Conservation (phyloP, 2,797 vertebrate species). For the Phrynocephalus forsythii region DNA sequence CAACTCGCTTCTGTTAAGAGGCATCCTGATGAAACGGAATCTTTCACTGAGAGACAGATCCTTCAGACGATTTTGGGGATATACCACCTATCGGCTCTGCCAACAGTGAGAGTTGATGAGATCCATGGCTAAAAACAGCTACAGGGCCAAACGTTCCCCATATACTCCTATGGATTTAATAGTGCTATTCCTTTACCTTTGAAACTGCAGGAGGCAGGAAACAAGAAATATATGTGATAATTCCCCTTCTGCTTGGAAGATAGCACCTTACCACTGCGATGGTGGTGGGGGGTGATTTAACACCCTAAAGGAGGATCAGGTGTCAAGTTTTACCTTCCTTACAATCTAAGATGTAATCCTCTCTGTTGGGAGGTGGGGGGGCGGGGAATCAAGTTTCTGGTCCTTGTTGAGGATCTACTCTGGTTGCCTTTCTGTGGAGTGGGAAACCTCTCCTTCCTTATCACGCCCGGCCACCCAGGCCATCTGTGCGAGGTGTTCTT, state of each 20-base stretch:
- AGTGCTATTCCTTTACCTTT: background rate
- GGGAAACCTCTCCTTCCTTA: too few species aligned
- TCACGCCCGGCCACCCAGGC: too few species aligned
- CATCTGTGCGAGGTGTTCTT: background rate
- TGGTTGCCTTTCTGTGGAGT: background rate
- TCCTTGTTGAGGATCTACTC: background rate
- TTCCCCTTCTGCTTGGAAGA: too few species aligned
- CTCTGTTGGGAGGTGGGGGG: background rate
- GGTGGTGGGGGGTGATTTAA: background rate
- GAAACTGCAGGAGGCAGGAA: background rate
- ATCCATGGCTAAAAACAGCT: background rate
- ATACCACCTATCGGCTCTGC: too few species aligned
- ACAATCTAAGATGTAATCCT: background rate
- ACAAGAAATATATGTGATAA: background rate
- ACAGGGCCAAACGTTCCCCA: background rate
- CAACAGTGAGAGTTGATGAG: background rate
- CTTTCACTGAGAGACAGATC: background rate
- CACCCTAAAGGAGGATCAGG: too few species aligned
- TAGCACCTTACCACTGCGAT: background rate
- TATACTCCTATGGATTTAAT: background rate
- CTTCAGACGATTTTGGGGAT: background rate
- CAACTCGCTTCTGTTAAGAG: background rate
- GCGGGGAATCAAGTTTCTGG: background rate
- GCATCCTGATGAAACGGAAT: background rate
- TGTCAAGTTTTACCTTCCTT: background rate